These are phyloP conservation scores for Steatocranus sp. DNA, from an alignment of 2,797 vertebrate species.

Conservation along the genomic window DNA sequence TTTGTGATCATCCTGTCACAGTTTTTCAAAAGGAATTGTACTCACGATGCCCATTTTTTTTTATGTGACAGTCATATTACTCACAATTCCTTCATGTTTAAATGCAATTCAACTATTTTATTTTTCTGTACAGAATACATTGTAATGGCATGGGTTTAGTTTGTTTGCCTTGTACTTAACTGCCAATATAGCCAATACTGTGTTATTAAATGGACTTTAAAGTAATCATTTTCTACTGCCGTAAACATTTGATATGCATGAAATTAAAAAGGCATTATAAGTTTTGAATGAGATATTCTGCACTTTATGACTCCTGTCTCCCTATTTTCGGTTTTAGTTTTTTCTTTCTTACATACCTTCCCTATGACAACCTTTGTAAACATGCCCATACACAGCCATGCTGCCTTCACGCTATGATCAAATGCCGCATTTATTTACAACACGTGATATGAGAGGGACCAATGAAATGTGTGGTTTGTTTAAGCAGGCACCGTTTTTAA, in stretches of 20 bases:
- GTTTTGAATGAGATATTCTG: neutral
- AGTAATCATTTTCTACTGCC: neutral
- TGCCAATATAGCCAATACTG: neutral
- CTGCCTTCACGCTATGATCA: neutral
- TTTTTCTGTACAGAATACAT: neutral
- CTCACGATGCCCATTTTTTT: neutral
- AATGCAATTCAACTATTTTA: neutral
- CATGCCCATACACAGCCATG: neutral
- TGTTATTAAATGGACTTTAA: neutral
- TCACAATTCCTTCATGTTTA: neutral
- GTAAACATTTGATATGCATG: neutral
- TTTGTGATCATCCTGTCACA: neutral
- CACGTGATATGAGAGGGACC: conserved; percentile 1
- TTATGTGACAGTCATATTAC: neutral
- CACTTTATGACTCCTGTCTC: neutral
- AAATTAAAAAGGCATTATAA: neutral
- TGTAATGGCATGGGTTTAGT: neutral
- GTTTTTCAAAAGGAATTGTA: neutral
- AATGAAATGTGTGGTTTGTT: neutral
- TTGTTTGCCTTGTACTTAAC: neutral
- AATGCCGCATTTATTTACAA: neutral
- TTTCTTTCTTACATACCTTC: neutral
- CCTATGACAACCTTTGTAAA: neutral
- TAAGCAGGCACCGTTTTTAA: neutral
- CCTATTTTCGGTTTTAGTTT: neutral